Base-by-base conservation (phyloP, 2,888 invertebrate species). In the Arrhopalites spinosus region DNA sequence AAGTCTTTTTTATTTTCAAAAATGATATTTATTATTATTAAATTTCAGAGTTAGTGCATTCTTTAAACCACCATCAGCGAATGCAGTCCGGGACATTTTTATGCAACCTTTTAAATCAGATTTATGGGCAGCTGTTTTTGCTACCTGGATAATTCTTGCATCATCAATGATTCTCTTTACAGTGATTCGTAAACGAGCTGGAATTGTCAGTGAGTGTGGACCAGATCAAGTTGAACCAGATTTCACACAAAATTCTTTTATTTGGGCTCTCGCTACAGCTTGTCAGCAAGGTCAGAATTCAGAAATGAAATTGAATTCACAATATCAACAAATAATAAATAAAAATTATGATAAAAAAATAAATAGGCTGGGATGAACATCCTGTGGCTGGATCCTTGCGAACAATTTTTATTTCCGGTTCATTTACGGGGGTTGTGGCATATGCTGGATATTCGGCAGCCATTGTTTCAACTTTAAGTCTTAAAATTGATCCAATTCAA, bases 361-460 rank as follows among this genome's bases (percentile, higher is more conserved):
- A 59, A 23, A 7, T n/a, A 81, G 82, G 82, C 17, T 81, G 81
- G 81, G 82, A 82, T 68, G 82, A 82, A 27, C 81, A 82, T 73
- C 82, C 82, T 11, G 72, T 71, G 1, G 77, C 81, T 17, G 67
- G 75, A 0, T 81, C 81, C 2, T 53, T 82, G 27, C 63, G 82
- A 30, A 69, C 79, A 47, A 81, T 82, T 71, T 80, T 82, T 47
- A 78, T 81, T 67, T 79, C 78, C 1, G 81, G 80, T 0, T 82
- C 82, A 0, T 77, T 82, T 25, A 81, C 82, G 0, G 82, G 79
- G 8, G 81, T 82, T 1, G 77, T 82, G 20, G 80, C 81, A 0
- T 82, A 82, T 50, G 82, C 82, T 7, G 59, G 82, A 1, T 82
- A 82, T 61, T 81, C 81, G 7, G 82, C 81, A 7, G 82, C 82